phyloP scores from a whole-genome alignment of 2,888 invertebrate species.

The Osedax fenrisi region DNA sequence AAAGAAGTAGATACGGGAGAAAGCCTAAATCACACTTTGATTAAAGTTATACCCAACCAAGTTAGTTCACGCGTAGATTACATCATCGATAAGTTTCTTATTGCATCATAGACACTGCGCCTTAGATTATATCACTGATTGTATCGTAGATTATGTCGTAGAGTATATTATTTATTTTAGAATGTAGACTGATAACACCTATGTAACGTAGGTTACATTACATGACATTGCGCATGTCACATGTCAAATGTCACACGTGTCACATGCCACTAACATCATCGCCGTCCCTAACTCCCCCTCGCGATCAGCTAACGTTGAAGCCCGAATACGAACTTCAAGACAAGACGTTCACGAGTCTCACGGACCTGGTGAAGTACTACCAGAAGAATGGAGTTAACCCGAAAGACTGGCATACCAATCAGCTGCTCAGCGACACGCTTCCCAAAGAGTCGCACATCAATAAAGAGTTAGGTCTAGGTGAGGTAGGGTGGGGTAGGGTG shows the following conservation, averaged over 20 bases:
- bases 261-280: too few relatives aligned
- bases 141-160: too few relatives aligned
- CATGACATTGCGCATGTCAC: too few relatives aligned
- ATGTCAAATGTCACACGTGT: too few relatives aligned
- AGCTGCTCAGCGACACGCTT: constrained; percentile 75
- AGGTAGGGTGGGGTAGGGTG: background rate
- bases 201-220: too few relatives aligned
- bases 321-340: background rate
- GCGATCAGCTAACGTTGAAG: background rate
- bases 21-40: background rate
- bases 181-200: too few relatives aligned
- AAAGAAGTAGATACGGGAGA: background rate
- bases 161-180: too few relatives aligned
- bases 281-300: too few relatives aligned
- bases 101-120: too few relatives aligned
- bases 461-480: constrained; percentile 56
- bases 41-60: background rate
- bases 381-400: constrained; percentile 58
- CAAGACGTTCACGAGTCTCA: constrained; percentile 69
- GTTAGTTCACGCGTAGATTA: too few relatives aligned
- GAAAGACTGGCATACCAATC: constrained; percentile 65
- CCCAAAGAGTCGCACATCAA: constrained; percentile 86
- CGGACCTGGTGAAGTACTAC: constrained; percentile 79
- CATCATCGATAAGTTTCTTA: too few relatives aligned
- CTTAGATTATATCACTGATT: too few relatives aligned